Evolutionary conservation across 2,888 invertebrate genomes (phyloP), one percentile per base, ranked within the genome.

Genomic region (Piscicola geometra): DNA sequence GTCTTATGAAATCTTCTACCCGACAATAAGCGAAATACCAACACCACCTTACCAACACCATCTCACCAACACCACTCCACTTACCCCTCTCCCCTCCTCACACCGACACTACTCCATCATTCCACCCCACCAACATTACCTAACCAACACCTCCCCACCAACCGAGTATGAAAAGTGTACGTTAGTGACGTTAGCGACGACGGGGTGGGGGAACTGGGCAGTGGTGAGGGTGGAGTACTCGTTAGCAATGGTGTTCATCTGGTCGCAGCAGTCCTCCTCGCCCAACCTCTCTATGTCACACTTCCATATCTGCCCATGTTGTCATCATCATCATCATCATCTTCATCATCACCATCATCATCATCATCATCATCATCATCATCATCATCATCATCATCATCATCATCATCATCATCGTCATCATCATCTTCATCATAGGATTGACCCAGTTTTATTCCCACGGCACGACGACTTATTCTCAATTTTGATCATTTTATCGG

Each of bases 301-400:
- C 60, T 56, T 56, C 60, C 60, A 56, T 18, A 56, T 18, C 60
- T 56, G 25, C n/a, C n/a, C n/a, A n/a, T n/a, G n/a, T n/a, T n/a
- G n/a, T 70, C 70, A 70, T 70, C 70, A 70, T 70, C 70, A 70
- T 41, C 41, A 70, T 70, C 70, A 41, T 21, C 70, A 70, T 70
- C 70, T 15, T 70, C 70, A 41, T 35, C 70, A 41, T 25, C 70
- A 70, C 36, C 69, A 33, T 69, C 69, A 33, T 69, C 69, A 33
- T 69, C 69, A 69, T 69, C 69, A 69, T 33, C 69, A 69, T 33
- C 69, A 33, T 69, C 35, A 69, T 69, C 69, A 69, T 33, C 69
- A 69, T 33, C 69, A 69, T 69, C 69, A 33, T 69, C 69, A 69
- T 36, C 69, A 69, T 69, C 35, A 69, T 36, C 33, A 69, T 69